Percentiles rank a stretch among this genome's conserved stretches.
Evolutionary conservation across 2,888 invertebrate species (phyloP).

Genomic region (Pherbina coryleti): DNA sequence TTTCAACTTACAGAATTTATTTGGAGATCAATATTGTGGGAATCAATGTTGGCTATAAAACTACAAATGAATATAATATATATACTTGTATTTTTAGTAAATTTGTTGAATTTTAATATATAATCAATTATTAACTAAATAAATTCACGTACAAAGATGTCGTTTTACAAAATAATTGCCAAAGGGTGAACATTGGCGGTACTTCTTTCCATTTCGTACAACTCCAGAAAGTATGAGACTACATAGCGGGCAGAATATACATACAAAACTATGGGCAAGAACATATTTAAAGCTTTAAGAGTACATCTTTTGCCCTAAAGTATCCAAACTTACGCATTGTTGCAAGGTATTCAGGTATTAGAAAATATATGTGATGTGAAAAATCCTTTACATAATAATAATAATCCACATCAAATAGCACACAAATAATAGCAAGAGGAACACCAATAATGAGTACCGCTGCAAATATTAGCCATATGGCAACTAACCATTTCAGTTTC

Average conservation of each 20-base stretch:
- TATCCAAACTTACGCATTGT: not conserved
- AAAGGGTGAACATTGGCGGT: no score
- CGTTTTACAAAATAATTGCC: no score
- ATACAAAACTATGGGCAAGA: not conserved
- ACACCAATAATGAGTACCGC: not conserved
- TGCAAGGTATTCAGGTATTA: not conserved
- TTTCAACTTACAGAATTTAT: no score
- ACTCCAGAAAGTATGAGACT: not conserved
- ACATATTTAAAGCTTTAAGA: not conserved
- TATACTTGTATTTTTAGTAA: no score
- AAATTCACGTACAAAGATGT: no score
- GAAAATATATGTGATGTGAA: not conserved
- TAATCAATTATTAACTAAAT: no score
- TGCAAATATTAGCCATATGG: not conserved
- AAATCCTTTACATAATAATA: constrained; percentile 6
- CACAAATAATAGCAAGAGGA: not conserved
- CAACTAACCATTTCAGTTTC: not conserved
- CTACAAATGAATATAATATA: no score
- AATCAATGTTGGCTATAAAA: no score
- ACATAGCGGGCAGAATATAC: not conserved
- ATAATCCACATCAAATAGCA: not conserved
- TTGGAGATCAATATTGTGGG: no score
- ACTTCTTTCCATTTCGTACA: not conserved
- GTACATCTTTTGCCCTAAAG: not conserved
- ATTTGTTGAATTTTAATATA: no score